A percentile compares a stretch with the other conserved stretches of the same genome.
Evolutionary conservation across 2,888 invertebrate genomes (phyloP).

Genomic region (Psylliodes chrysocephalus): DNA sequence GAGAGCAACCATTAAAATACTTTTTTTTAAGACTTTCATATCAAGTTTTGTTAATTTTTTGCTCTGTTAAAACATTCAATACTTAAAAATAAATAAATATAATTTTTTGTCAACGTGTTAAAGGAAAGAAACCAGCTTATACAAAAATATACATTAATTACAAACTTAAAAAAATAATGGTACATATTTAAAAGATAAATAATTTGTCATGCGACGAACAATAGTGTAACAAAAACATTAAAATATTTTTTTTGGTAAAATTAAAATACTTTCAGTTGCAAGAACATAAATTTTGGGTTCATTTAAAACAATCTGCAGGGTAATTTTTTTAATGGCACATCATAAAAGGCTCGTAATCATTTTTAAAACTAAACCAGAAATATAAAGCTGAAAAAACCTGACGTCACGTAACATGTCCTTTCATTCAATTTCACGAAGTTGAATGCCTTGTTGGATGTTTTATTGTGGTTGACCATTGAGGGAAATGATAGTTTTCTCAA

Average conservation of each 20-base stretch:
- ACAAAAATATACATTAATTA: constrained; percentile 44
- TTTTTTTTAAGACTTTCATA: neutral
- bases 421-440: too few relatives aligned
- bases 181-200: constrained; percentile 23
- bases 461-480: too few relatives aligned
- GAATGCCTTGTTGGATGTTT: too few relatives aligned
- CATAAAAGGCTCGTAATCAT: too few relatives aligned
- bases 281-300: constrained; percentile 1
- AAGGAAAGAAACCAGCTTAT: constrained; percentile 26
- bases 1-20: neutral
- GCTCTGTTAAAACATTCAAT: too few relatives aligned
- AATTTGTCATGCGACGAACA: constrained; percentile 14
- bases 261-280: constrained; percentile 5
- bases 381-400: too few relatives aligned
- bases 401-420: too few relatives aligned
- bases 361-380: too few relatives aligned
- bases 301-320: neutral
- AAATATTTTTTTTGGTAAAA: constrained; percentile 25
- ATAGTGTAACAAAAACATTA: constrained; percentile 15
- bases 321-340: too few relatives aligned
- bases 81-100: too few relatives aligned
- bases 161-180: constrained; percentile 34
- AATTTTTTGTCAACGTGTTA: constrained; percentile 16
- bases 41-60: too few relatives aligned
- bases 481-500: too few relatives aligned